These are phyloP conservation scores for Clistopyga incitator DNA, from an alignment of 2,888 invertebrate species.

Conservation along the genomic window DNA sequence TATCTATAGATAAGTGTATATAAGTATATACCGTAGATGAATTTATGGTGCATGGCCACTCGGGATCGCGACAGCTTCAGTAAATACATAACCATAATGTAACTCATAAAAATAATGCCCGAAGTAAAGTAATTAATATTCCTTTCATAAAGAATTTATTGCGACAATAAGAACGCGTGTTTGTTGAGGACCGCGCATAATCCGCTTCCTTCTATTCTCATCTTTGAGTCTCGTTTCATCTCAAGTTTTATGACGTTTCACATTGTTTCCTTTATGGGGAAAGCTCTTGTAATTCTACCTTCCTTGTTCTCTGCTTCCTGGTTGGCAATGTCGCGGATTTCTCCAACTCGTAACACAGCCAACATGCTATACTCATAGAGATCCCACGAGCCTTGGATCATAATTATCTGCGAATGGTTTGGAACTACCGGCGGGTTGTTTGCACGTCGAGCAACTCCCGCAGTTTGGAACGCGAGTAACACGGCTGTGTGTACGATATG, in stretches of 20 bases:
- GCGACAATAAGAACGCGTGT: slow-evolving; percentile 29
- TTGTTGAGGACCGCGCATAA: slow-evolving; percentile 21
- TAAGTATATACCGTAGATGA: background rate
- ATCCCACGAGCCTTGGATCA: slow-evolving; percentile 65
- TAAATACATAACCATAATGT: slow-evolving; percentile 6
- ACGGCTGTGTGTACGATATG: slow-evolving; percentile 28
- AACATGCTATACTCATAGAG: slow-evolving; percentile 17
- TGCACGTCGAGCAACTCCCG: slow-evolving; percentile 74
- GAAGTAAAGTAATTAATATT: slow-evolving; percentile 60
- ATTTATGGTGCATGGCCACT: background rate
- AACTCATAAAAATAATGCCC: slow-evolving; percentile 28
- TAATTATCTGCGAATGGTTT: slow-evolving; percentile 81
- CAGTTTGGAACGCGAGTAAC: slow-evolving; percentile 60
- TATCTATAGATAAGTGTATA: background rate
- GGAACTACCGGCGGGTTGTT: slow-evolving; percentile 65
- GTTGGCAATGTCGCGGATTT: slow-evolving; percentile 52
- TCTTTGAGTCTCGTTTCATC: slow-evolving; percentile 37
- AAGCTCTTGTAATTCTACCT: slow-evolving; percentile 26
- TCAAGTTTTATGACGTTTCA: slow-evolving; percentile 52
- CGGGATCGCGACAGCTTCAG: background rate
- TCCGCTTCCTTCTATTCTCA: slow-evolving; percentile 19
- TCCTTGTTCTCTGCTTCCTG: slow-evolving; percentile 48
- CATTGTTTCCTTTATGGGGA: slow-evolving; percentile 34
- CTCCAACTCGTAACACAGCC: slow-evolving; percentile 45
- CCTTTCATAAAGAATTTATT: slow-evolving; percentile 57